phyloP scores from a whole-genome alignment of 1,140 invertebrate genomes.

The Drosophila bipectinata region DNA sequence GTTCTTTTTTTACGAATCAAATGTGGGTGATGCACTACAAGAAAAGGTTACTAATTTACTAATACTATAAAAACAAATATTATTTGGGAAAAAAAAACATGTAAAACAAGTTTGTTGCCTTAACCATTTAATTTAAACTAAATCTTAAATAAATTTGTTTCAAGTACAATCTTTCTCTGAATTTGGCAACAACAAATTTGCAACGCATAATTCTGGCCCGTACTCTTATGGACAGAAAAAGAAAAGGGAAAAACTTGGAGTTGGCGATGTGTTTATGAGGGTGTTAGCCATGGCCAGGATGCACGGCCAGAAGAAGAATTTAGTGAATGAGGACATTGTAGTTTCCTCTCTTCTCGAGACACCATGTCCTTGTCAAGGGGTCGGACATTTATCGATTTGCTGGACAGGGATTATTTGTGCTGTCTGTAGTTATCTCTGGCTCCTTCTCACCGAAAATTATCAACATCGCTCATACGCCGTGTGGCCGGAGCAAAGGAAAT shows the following conservation, averaged over 20 bases:
- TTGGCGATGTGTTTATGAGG: constrained; percentile 27
- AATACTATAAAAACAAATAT: background rate
- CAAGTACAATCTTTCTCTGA: background rate
- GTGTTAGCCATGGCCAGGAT: constrained; percentile 32
- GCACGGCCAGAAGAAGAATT: constrained; percentile 25
- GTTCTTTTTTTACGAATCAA: background rate
- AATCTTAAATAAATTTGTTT: no score
- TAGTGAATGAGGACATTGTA: background rate
- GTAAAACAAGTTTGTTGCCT: no score
- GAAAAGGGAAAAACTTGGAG: constrained; percentile 23
- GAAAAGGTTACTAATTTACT: background rate
- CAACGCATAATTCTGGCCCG: constrained; percentile 56
- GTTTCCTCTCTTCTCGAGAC: background rate
- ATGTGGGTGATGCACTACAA: constrained; percentile 24
- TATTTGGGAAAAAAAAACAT: background rate
- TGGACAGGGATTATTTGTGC: constrained; percentile 13
- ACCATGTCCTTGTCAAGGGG: constrained; percentile 24
- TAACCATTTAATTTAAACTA: no score
- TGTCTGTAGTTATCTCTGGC: constrained; percentile 19
- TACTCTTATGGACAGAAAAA: constrained; percentile 13
- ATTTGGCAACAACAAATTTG: constrained; percentile 46
- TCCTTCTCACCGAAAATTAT: constrained; percentile 46
- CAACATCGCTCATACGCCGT: constrained; percentile 67
- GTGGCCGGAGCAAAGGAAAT: constrained; percentile 48
- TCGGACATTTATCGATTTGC: constrained; percentile 60